phyloP scores from a whole-genome alignment of 2,113 vertebrate genomes.

The Nibea albiflora region DNA sequence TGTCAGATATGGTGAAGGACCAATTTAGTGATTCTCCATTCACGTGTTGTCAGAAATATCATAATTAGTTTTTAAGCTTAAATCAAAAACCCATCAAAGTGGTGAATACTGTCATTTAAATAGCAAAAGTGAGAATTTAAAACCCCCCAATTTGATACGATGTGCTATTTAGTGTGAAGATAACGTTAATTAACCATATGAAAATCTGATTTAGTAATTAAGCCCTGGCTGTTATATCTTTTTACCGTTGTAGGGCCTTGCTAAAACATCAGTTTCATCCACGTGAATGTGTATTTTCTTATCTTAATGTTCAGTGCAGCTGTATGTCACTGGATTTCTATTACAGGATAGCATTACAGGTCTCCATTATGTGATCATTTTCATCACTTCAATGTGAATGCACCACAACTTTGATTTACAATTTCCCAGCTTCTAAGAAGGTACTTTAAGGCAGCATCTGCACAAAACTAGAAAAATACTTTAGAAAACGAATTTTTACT shows the following conservation, averaged over 20 bases:
- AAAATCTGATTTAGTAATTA: conserved; percentile 18
- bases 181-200: neutral
- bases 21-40: conserved; percentile 48
- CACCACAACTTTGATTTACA: neutral
- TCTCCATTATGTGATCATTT: neutral
- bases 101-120: conserved; percentile 39
- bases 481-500: neutral
- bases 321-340: conserved; percentile 5
- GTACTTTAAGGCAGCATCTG: conserved; percentile 19
- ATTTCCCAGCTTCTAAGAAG: neutral
- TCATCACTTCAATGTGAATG: neutral
- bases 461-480: neutral
- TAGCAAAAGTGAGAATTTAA: conserved; percentile 26
- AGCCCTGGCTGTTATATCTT: neutral
- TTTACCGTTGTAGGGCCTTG: neutral
- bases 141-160: conserved; percentile 8
- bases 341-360: neutral
- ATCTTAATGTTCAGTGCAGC: conserved; percentile 6
- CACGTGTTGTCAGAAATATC: conserved; percentile 55
- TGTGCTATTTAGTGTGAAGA: conserved; percentile 17
- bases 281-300: conserved; percentile 7
- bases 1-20: conserved; percentile 49
- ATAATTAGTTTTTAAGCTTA: conserved; percentile 45
- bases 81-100: conserved; percentile 11
- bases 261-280: conserved; percentile 5